A percentile compares a stretch with the other conserved stretches of the same genome.
phyloP scores from a whole-genome alignment of 2,888 invertebrate species.

The Andrena praecox region DNA sequence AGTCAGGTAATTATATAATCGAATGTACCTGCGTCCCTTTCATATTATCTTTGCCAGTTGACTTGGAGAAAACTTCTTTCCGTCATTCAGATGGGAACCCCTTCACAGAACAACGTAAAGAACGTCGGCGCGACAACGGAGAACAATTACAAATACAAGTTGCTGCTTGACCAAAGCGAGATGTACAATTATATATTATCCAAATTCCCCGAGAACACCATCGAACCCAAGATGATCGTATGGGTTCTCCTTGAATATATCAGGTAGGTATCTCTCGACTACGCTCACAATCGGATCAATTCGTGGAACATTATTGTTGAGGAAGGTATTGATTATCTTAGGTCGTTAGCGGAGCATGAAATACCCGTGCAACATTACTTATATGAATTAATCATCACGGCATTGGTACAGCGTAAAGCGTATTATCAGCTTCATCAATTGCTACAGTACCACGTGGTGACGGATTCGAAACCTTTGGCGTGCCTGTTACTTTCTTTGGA shows the following conservation, averaged over 20 bases:
- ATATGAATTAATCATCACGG: constrained; percentile 93
- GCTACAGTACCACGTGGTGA: constrained; percentile 93
- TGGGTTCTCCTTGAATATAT: constrained; percentile 83
- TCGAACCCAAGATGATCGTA: constrained; percentile 83
- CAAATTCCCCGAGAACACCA: constrained; percentile 86
- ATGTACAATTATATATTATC: constrained; percentile 93
- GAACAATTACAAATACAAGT: constrained; percentile 78
- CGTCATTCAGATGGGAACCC: constrained; percentile 82
- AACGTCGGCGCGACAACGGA: constrained; percentile 71
- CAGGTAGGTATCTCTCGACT: constrained; percentile 71
- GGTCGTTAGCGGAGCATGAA: constrained; percentile 92
- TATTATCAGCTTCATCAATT: constrained; percentile 93
- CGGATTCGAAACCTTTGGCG: constrained; percentile 94
- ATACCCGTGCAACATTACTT: constrained; percentile 95
- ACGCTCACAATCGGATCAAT: background rate
- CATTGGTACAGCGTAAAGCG: constrained; percentile 90
- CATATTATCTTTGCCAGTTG: too few relatives aligned
- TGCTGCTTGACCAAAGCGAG: constrained; percentile 91
- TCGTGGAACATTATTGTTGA: background rate
- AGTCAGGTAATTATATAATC: constrained; percentile 86
- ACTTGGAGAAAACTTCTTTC: background rate
- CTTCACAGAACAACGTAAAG: constrained; percentile 80
- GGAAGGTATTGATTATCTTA: constrained; percentile 71
- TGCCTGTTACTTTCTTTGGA: constrained; percentile 95
- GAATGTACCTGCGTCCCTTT: too few relatives aligned